Base-by-base conservation (phyloP, 2,113 vertebrate species). In the Lophius piscatorius region DNA sequence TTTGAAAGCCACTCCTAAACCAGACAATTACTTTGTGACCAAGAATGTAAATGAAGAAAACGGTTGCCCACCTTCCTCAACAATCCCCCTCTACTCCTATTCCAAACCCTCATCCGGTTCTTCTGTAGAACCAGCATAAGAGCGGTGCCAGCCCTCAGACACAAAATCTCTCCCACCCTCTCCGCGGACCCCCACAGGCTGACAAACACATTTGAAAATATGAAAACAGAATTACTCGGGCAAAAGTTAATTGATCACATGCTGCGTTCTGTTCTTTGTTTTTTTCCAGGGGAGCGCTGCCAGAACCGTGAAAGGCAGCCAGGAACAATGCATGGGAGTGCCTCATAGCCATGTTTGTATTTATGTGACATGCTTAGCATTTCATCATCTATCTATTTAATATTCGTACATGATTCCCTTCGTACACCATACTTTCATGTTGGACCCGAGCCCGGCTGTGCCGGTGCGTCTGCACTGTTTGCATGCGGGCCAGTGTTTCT, bases 161-260 rank as follows among this genome's bases (percentile, higher is more conserved):
- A 76, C 56, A 33, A 44, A 66, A 61, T 48, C 7, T 20, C 56
- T 58, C 44, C 10, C 20, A 3, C 38, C 11, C 44, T 35, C 42
- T 38, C 31, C 34, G 52, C 1, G 16, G 52, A 70, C 78, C 29
- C 64, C 68, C 46, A 26, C 52, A 20, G 62, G 71, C 41, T 64
- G 71, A 81, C 41, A 20, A 35, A 59, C 66, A 31, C 49, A 40
- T 29, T 50, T 40, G n/a, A 65, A 71, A 46, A 4, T 11, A 61
- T 56, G 62, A 80, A 79, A 69, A 47, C 44, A 36, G 26, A 83
- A 58, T 77, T 74, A 71, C 71, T 76, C 49, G 76, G 69, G 41
- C 48, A 70, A 62, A 74, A 78, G 64, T 76, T 60, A 80, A 82
- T 78, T 76, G 79, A 76, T 81, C 44, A 9, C 58, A 58, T 78